Evolutionary conservation across 2,888 invertebrate genomes (phyloP), one percentile per base, ranked within the genome.

Genomic region (Drosophila subquinaria): DNA sequence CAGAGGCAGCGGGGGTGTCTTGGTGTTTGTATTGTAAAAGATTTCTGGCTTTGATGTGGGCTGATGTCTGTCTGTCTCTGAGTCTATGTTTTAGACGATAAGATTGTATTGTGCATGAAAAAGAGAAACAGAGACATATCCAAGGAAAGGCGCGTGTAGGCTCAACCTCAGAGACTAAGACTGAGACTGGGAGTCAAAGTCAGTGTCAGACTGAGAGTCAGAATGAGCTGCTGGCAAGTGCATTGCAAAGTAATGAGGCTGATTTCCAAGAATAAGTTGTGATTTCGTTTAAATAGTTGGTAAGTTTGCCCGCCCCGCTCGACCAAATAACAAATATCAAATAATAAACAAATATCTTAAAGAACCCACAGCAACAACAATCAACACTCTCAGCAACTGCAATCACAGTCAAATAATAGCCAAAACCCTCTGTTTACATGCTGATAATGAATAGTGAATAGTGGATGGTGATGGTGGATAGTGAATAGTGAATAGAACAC

Each of bases 201-300:
- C 42, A 42, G 63, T 15, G 35, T 30, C 13, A 17, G 55, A 30
- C 0, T 30, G 30, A 42, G 63, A 11, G 35, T 30, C 13, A 17
- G 55, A 30, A 8, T 30, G 30, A 73, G 64, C 72, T 59, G 66
- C 52, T 68, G 60, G 50, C 75, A 70, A 71, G 38, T 74, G 76
- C 74, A 83, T 84, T 84, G 87, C 87, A 82, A 77, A 78, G 87
- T 69, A 72, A 81, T 84, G 87, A 83, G 75, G 64, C 75, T 66
- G 70, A 83, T 76, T 83, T 84, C 84, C 69, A 50, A 76, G 84
- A 84, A 84, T 87, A 78, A 55, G 57, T 66, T 79, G 51, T 87
- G 87, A 83, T 81, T 81, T 82, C 61, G 68, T 80, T 73, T 15
- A 78, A 78, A 71, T 71, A 78, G 62, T 77, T 73, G 77, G 69